phyloP scores from a whole-genome alignment of 2,888 invertebrate genomes.

The Cepaea hortensis region DNA sequence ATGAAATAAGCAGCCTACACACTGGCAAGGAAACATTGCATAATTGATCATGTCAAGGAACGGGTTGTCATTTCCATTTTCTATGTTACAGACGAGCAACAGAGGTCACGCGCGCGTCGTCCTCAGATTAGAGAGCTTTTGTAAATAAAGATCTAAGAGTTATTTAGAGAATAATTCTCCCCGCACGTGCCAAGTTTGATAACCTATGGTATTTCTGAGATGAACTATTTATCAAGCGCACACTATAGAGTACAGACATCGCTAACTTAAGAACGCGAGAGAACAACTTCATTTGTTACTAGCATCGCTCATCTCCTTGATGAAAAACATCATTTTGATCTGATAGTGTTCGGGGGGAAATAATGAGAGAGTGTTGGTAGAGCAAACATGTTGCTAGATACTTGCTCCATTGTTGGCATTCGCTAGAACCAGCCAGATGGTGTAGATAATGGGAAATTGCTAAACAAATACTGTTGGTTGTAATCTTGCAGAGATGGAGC shows the following conservation, averaged over 20 bases:
- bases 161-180: conserved; percentile 23
- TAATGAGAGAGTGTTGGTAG: background rate
- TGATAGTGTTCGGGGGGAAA: background rate
- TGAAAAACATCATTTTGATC: conserved; percentile 11
- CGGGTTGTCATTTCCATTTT: background rate
- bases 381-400: conserved; percentile 1
- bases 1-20: conserved; percentile 25
- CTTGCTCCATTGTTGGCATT: background rate
- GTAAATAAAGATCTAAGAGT: conserved; percentile 42
- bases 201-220: conserved; percentile 29
- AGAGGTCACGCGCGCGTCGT: conserved; percentile 10
- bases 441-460: too few relatives aligned
- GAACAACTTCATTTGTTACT: conserved; percentile 22
- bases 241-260: conserved; percentile 13
- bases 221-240: conserved; percentile 31
- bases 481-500: too few relatives aligned
- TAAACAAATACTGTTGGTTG: too few relatives aligned
- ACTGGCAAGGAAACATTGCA: conserved; percentile 27
- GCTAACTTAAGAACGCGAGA: background rate
- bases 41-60: conserved; percentile 39
- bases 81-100: conserved; percentile 10
- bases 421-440: background rate
- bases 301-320: background rate
- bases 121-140: conserved; percentile 30
- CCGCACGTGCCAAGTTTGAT: conserved; percentile 35